These are phyloP conservation scores for Eulemur albifrons DNA, from an alignment of 2,797 vertebrate genomes.

Conservation along the genomic window DNA sequence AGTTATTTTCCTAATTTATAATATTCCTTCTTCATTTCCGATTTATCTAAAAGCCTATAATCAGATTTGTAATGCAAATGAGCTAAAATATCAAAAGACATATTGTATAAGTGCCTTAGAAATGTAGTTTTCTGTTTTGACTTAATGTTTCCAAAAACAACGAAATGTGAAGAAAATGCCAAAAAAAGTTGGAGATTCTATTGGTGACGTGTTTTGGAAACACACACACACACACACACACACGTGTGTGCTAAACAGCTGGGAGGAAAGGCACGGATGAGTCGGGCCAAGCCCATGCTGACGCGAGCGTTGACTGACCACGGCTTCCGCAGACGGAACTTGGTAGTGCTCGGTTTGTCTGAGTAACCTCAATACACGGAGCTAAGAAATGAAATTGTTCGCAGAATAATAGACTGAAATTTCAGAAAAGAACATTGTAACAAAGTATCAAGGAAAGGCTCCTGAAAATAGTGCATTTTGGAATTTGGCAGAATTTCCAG, in stretches of 20 bases:
- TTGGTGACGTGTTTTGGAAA: not conserved
- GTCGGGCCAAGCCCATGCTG: rapidly evolving
- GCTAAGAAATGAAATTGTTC: not conserved
- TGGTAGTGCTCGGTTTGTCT: rapidly evolving
- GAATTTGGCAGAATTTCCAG: not conserved
- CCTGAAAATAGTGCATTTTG: not conserved
- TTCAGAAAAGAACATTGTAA: not conserved
- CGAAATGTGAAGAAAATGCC: not conserved
- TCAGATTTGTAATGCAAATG: constrained; percentile 32
- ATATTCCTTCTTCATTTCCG: not conserved
- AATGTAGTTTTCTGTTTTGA: not conserved
- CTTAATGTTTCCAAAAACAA: constrained; percentile 20
- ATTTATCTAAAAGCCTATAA: constrained; percentile 42
- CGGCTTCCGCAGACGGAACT: rapidly evolving
- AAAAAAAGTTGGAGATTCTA: not conserved
- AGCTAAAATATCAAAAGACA: constrained; percentile 2
- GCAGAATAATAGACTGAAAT: not conserved
- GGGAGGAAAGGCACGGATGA: not conserved
- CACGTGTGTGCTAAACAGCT: rapidly evolving
- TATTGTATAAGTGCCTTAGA: not conserved
- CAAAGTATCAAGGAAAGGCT: not conserved
- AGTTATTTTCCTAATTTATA: not conserved
- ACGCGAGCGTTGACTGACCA: rapidly evolving
- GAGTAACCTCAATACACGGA: too few relatives aligned
- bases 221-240: not conserved